phyloP scores from a whole-genome alignment of 2,113 vertebrate species.

The Semicossyphus pulcher region DNA sequence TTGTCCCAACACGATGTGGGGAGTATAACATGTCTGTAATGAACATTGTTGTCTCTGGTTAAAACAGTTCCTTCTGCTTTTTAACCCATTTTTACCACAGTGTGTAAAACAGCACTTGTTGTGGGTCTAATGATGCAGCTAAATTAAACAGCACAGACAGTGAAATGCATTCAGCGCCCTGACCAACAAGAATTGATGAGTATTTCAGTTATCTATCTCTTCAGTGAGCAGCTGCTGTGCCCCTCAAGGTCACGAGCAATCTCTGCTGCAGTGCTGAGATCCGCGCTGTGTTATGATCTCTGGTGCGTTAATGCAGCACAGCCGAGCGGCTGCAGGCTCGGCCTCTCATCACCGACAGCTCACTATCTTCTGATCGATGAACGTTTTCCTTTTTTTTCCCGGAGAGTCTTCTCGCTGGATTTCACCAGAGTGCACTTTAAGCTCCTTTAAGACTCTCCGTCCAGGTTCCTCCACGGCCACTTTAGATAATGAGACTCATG shows the following conservation, averaged over 20 bases:
- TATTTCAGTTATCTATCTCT: not conserved
- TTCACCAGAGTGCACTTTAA: slow-evolving; percentile 32
- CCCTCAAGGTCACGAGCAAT: slow-evolving; percentile 38
- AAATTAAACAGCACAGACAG: not conserved
- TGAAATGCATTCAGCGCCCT: not conserved
- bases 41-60: not conserved
- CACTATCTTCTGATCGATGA: slow-evolving; percentile 42
- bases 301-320: slow-evolving; percentile 30
- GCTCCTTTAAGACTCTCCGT: slow-evolving; percentile 44
- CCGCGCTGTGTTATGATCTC: slow-evolving; percentile 2
- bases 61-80: not conserved
- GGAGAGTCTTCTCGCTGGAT: slow-evolving; percentile 1
- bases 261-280: slow-evolving; percentile 8
- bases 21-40: not conserved
- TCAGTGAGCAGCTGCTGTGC: not conserved
- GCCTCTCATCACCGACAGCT: slow-evolving; percentile 50
- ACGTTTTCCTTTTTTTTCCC: not conserved
- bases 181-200: not conserved
- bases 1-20: too few relatives aligned
- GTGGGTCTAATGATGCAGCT: not conserved
- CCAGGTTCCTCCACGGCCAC: slow-evolving; percentile 45
- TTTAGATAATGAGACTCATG: slow-evolving; percentile 72
- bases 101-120: not conserved
- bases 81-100: not conserved
- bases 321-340: not conserved